Evolutionary conservation across 2,888 invertebrate genomes (phyloP).

Genomic region (Apamea sordens): DNA sequence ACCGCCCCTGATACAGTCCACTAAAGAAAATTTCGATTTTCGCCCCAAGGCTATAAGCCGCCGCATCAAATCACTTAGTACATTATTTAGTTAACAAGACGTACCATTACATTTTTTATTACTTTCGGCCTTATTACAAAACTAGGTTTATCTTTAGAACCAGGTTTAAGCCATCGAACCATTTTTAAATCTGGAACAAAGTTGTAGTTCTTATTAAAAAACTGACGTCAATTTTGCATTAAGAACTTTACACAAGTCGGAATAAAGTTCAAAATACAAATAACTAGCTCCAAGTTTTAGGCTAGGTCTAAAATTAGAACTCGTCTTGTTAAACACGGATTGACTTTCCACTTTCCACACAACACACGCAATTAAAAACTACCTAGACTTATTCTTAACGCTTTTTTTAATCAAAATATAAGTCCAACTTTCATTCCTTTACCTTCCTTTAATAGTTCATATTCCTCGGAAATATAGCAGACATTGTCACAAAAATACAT

Average conservation of each 20-base stretch:
- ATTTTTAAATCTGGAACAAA: background rate
- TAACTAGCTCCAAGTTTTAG: background rate
- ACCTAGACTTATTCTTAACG: background rate
- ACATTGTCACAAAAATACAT: background rate
- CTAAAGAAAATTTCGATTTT: too few species aligned
- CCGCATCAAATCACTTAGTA: too few species aligned
- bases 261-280: background rate
- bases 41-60: too few species aligned
- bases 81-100: background rate
- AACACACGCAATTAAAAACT: background rate
- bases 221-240: background rate
- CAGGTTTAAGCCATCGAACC: too few species aligned
- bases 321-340: background rate
- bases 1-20: too few species aligned
- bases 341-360: background rate
- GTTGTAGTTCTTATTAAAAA: background rate
- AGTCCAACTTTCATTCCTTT: background rate
- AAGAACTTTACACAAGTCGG: background rate
- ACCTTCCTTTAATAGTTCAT: background rate
- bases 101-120: background rate
- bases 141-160: too few species aligned
- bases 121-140: too few species aligned
- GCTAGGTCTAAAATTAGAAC: background rate
- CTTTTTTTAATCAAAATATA: background rate
- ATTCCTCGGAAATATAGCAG: background rate